Evolutionary conservation across 2,888 invertebrate genomes (phyloP).

Genomic region (Leistus spinibarbis): DNA sequence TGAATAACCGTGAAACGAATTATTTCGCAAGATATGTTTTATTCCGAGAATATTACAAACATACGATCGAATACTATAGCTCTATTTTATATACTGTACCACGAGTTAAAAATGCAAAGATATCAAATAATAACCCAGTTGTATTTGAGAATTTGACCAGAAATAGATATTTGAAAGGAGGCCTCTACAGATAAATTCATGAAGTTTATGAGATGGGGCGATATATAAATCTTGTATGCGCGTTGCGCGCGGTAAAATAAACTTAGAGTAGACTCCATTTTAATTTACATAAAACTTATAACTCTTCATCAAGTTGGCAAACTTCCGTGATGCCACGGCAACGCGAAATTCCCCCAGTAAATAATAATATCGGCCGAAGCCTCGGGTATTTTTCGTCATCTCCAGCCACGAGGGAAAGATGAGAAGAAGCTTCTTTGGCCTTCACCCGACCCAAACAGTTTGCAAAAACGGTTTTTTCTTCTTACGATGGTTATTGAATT

Average conservation of each 20-base stretch:
- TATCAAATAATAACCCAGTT: no score
- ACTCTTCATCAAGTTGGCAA: conserved; percentile 22
- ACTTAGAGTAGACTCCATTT: conserved; percentile 10
- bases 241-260: no score
- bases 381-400: neutral
- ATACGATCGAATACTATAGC: no score
- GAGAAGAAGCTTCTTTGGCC: neutral
- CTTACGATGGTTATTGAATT: neutral
- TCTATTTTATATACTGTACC: no score
- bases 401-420: neutral
- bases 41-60: no score
- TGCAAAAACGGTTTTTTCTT: neutral
- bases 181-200: no score
- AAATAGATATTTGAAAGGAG: no score
- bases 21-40: no score
- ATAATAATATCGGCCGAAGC: neutral
- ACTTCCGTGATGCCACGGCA: neutral
- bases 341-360: neutral
- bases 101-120: no score
- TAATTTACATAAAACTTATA: conserved; percentile 31
- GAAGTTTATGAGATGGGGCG: no score
- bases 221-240: neutral
- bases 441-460: neutral
- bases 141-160: no score
- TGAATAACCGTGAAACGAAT: no score